These are phyloP conservation scores for Caenorhabditis sp. DNA, from an alignment of 2,888 invertebrate genomes.

Conservation along the genomic window DNA sequence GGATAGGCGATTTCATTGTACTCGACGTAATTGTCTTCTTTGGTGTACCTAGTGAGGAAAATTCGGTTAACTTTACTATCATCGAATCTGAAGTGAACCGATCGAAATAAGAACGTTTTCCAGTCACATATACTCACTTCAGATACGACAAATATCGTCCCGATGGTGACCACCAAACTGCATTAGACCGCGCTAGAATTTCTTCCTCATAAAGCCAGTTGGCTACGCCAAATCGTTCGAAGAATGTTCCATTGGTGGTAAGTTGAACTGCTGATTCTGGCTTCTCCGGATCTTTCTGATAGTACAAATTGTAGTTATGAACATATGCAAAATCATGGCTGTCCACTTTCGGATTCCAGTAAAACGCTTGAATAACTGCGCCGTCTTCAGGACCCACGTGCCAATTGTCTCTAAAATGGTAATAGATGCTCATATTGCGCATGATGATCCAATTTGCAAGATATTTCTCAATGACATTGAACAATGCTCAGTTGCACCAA, in stretches of 20 bases:
- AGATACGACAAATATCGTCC: slow-evolving; percentile 68
- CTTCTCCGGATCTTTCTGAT: slow-evolving; percentile 65
- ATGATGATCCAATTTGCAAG: too few relatives aligned
- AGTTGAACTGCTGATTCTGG: slow-evolving; percentile 59
- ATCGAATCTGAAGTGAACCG: slow-evolving; percentile 61
- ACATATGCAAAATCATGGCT: slow-evolving; percentile 63
- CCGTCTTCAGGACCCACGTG: slow-evolving; percentile 56
- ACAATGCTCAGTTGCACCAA: too few relatives aligned
- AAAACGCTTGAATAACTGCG: slow-evolving; percentile 57
- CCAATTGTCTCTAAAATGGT: slow-evolving; percentile 46
- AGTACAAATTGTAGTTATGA: slow-evolving; percentile 63
- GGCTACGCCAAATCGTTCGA: slow-evolving; percentile 61
- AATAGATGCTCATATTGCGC: too few relatives aligned
- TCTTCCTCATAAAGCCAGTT: slow-evolving; percentile 73
- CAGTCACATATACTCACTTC: slow-evolving; percentile 5
- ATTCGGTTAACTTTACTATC: slow-evolving; percentile 67
- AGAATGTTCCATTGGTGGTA: slow-evolving; percentile 57
- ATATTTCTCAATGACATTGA: too few relatives aligned
- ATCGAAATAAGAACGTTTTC: neutral
- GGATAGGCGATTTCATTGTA: slow-evolving; percentile 71
- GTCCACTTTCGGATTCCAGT: slow-evolving; percentile 61
- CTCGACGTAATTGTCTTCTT: slow-evolving; percentile 59
- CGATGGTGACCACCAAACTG: slow-evolving; percentile 71
- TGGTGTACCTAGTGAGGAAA: slow-evolving; percentile 63
- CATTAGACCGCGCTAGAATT: slow-evolving; percentile 58